phyloP scores from a whole-genome alignment of 2,113 vertebrate genomes.

The Anhinga anhinga region DNA sequence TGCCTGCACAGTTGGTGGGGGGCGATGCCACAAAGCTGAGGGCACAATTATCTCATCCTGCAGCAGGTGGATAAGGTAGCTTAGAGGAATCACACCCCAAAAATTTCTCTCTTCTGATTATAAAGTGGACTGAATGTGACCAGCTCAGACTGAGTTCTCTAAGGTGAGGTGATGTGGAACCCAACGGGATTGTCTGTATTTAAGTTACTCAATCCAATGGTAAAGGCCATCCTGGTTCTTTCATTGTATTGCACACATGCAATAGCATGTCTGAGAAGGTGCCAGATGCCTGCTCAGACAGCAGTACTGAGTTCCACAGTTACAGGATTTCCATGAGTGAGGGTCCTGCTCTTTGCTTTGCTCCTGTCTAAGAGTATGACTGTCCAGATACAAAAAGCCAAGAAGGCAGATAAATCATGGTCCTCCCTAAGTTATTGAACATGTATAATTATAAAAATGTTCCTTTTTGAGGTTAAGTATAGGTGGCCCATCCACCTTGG shows the following conservation, averaged over 20 bases:
- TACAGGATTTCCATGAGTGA: not conserved
- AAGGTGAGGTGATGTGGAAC: not conserved
- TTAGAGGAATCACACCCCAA: not conserved
- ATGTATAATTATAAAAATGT: no score
- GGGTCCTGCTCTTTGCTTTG: not conserved
- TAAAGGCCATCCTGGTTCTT: not conserved
- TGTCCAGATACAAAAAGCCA: not conserved
- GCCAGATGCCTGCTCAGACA: not conserved
- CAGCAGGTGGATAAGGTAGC: not conserved
- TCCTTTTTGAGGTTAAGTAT: no score
- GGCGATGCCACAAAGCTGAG: not conserved
- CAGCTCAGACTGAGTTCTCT: not conserved
- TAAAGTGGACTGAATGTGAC: not conserved
- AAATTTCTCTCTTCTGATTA: not conserved
- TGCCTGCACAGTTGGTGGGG: not conserved
- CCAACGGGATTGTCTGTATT: not conserved
- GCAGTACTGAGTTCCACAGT: not conserved
- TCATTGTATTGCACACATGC: not conserved
- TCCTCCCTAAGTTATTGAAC: not conserved
- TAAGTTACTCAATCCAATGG: not conserved
- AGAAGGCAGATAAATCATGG: not conserved
- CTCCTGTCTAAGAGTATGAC: not conserved
- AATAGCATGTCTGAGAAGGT: not conserved
- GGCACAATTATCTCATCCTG: not conserved
- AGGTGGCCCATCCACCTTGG: no score